A percentile compares a stretch with the other conserved stretches of the same genome.
Evolutionary conservation across 1,140 invertebrate species (phyloP).

Genomic region (Drosophila fuyamai): DNA sequence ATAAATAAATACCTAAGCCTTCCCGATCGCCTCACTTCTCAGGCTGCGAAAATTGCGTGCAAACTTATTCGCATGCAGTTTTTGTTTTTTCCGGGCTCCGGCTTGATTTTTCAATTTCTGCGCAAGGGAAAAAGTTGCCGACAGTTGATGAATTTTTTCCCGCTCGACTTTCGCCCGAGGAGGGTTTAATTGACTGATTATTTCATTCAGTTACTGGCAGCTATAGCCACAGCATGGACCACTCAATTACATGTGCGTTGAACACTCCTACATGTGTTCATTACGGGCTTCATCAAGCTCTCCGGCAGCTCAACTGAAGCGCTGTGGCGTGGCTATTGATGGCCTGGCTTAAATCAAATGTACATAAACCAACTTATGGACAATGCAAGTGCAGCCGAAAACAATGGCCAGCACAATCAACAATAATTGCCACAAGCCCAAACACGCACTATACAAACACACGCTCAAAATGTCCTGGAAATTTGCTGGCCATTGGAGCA

Average conservation of each 20-base stretch:
- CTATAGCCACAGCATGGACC: constrained; percentile 15
- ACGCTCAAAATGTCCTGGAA: constrained; percentile 19
- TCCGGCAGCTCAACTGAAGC: constrained; percentile 1
- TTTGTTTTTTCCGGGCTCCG: constrained; percentile 36
- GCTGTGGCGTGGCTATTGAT: constrained; percentile 16
- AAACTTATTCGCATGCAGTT: constrained; percentile 49
- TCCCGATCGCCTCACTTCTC: not conserved
- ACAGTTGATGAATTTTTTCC: constrained; percentile 47
- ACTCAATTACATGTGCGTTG: constrained; percentile 30
- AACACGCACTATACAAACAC: constrained; percentile 24
- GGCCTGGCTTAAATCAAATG: constrained; percentile 49
- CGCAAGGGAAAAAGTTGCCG: constrained; percentile 20
- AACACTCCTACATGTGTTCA: constrained; percentile 21
- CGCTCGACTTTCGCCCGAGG: constrained; percentile 6
- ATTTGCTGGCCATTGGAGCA: constrained; percentile 10
- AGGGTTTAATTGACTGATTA: constrained; percentile 66
- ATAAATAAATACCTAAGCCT: constrained; percentile 52
- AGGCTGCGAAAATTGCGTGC: constrained; percentile 56
- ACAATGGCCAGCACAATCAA: constrained; percentile 65
- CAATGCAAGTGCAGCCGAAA: constrained; percentile 31
- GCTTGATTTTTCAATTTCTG: constrained; percentile 58
- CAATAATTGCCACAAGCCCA: constrained; percentile 60
- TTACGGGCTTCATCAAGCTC: constrained; percentile 11
- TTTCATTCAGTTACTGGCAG: constrained; percentile 42
- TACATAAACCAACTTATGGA: constrained; percentile 44